A percentile compares a stretch with the other conserved stretches of the same genome.
Conservation (phyloP, 2,113 vertebrate genomes). For the Electrona antarctica region DNA sequence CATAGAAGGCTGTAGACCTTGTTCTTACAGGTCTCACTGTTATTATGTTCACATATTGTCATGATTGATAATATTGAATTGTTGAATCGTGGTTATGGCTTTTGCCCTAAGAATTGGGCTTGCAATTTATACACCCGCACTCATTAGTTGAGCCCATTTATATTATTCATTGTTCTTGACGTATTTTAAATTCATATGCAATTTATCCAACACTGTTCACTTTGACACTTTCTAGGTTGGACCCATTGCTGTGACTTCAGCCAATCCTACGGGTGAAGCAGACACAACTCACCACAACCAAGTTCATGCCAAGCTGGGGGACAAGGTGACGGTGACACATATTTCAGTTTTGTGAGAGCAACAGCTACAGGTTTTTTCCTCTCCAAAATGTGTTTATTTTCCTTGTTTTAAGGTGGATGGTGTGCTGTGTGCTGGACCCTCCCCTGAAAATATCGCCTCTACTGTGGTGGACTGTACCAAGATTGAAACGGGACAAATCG, state of each 20-base stretch:
- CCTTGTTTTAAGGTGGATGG: slow-evolving; percentile 82
- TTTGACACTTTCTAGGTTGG: slow-evolving; percentile 87
- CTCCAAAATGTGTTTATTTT: neutral
- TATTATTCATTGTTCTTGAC: too few species aligned
- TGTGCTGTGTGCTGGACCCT: slow-evolving; percentile 88
- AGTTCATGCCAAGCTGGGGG: slow-evolving; percentile 87
- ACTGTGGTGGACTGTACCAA: slow-evolving; percentile 93
- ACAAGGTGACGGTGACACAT: slow-evolving; percentile 77
- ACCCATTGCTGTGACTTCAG: slow-evolving; percentile 88
- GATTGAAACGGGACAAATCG: slow-evolving; percentile 83
- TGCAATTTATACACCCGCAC: too few species aligned
- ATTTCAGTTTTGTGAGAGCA: neutral
- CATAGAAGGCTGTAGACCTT: too few species aligned
- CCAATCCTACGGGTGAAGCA: slow-evolving; percentile 91
- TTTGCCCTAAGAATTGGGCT: too few species aligned
- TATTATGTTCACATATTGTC: too few species aligned
- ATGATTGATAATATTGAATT: too few species aligned
- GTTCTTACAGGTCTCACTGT: too few species aligned
- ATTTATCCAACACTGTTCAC: neutral
- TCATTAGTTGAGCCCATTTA: too few species aligned
- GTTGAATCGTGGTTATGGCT: too few species aligned
- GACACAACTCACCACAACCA: slow-evolving; percentile 94
- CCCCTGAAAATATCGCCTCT: slow-evolving; percentile 90
- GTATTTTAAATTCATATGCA: too few species aligned
- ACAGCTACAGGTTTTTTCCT: neutral